These are phyloP conservation scores for Promerops cafer DNA, from an alignment of 2,113 vertebrate genomes.

Conservation along the genomic window DNA sequence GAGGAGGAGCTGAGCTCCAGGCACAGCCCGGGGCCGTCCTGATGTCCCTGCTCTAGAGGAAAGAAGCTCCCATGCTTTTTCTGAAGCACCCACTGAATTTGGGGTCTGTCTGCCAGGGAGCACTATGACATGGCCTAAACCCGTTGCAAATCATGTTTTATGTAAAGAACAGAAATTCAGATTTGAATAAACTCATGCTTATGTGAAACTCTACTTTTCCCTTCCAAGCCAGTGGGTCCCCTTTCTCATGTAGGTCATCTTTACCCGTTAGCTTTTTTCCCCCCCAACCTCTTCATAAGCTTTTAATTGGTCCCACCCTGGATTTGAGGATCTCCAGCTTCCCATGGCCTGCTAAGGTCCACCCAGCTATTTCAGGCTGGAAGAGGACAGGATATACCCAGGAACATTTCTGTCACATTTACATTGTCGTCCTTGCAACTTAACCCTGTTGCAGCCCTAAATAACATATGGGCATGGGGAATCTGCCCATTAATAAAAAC, in stretches of 20 bases:
- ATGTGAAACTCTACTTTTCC: background rate
- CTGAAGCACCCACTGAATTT: background rate
- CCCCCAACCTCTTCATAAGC: background rate
- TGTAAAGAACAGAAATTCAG: background rate
- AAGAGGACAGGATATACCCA: background rate
- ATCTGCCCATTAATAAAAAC: background rate
- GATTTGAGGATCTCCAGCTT: background rate
- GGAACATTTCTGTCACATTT: background rate
- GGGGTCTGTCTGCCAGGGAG: background rate
- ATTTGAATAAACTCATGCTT: background rate
- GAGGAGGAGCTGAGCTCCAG: background rate
- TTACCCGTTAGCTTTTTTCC: background rate
- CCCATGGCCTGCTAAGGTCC: background rate
- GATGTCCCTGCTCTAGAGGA: background rate
- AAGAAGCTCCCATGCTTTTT: background rate
- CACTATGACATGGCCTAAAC: background rate
- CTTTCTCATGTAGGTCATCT: background rate
- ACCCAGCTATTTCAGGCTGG: background rate
- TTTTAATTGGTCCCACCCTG: background rate
- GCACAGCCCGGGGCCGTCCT: rapidly evolving
- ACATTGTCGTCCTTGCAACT: rapidly evolving
- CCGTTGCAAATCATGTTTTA: background rate
- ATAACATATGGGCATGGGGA: background rate
- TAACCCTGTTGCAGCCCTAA: background rate
- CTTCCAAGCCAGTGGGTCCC: background rate